Base-by-base conservation (phyloP, 2,888 invertebrate species). In the Caenorhabditis macrosperma region DNA sequence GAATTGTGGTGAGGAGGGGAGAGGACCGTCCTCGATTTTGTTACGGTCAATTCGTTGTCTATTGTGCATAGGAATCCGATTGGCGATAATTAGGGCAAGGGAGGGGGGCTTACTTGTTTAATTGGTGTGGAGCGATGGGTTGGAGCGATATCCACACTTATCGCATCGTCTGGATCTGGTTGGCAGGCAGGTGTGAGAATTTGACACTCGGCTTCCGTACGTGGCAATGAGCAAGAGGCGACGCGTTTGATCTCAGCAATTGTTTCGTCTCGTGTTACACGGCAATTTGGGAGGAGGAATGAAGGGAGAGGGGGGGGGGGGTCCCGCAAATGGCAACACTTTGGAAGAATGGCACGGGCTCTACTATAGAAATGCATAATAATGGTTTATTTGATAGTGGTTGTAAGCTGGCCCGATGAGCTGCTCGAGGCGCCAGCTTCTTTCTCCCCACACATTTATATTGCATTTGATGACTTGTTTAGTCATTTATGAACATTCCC, bases 391-490 rank as follows among this genome's bases (percentile, higher is more conserved):
- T 61, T 59, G 71, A 78, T 78, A 78, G 78, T 78, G 61, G 66
- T 66, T 57, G 64, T 64, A 64, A 64, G 64, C 60, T 50, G 28
- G 10, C 12, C 17, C 30, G 35, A 33, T 52, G 67, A 57, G 63
- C 50, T 35, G 69, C 20, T 50, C 30, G n/a, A 38, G 17, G 20
- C 54, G 46, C 71, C 20, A 61, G 44, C 68, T 60, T 24, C 22
- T 50, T 54, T 66, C 41, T 41, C 15, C 46, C 9, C 22, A 44
- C 77, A 64, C 80, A 82, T 82, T 82, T 82, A 76, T 71, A 82
- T 82, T 82, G 82, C 82, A 81, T 80, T 78, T 80, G 82, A 82
- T 80, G 80, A 75, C 72, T 82, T 82, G 82, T 82, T 82, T 77
- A 82, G 82, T 64, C 80, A 82, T 82, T 82, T 82, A 82, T 82